phyloP scores from a whole-genome alignment of 1,140 invertebrate genomes.

The Pachypeltis micranthus region DNA sequence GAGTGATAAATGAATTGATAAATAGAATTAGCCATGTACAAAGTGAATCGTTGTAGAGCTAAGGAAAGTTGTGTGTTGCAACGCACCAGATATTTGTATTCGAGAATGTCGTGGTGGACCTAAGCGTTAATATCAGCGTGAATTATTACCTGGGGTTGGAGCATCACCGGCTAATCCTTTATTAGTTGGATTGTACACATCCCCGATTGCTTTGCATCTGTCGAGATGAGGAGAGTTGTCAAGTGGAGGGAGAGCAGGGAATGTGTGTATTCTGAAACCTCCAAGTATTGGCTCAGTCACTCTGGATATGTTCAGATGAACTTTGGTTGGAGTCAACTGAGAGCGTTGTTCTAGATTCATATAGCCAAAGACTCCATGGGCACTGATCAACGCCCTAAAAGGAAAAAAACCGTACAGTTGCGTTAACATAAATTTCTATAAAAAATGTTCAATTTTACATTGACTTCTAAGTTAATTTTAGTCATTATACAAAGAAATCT shows the following conservation, averaged over 20 bases:
- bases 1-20: too few relatives aligned
- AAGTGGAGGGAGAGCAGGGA: conserved; percentile 38
- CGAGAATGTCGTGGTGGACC: too few relatives aligned
- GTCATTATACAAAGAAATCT: too few relatives aligned
- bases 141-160: conserved; percentile 22
- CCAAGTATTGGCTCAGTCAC: conserved; percentile 36
- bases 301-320: conserved; percentile 31
- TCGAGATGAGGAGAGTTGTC: conserved; percentile 24
- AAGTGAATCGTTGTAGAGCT: too few relatives aligned
- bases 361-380: conserved; percentile 66
- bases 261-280: conserved; percentile 53
- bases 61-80: too few relatives aligned
- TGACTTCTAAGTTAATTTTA: too few relatives aligned
- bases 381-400: conserved; percentile 57
- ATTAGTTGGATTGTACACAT: conserved; percentile 54
- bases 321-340: conserved; percentile 69
- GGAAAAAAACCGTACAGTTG: conserved; percentile 21
- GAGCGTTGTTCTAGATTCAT: conserved; percentile 70
- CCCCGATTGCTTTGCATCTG: conserved; percentile 42
- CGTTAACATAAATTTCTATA: neutral
- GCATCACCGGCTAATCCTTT: conserved; percentile 24
- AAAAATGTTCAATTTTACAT: too few relatives aligned
- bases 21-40: too few relatives aligned
- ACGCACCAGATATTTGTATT: too few relatives aligned
- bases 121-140: too few relatives aligned